These are phyloP conservation scores for Aviceda subcristata DNA, from an alignment of 2,113 vertebrate species.

Conservation along the genomic window DNA sequence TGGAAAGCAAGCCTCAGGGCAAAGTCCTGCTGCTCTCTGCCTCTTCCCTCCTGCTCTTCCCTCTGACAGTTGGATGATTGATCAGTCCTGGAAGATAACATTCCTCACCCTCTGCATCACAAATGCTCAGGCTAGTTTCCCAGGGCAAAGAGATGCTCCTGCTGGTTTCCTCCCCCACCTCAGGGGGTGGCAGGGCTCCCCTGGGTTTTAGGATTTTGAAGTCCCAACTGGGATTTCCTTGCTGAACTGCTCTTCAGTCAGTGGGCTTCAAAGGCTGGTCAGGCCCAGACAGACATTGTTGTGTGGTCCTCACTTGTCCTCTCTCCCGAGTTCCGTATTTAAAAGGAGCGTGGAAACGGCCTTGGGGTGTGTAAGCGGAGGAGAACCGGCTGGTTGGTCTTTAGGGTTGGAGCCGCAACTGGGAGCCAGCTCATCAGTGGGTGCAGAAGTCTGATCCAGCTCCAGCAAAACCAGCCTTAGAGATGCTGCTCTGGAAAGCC, in stretches of 20 bases:
- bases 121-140: not conserved
- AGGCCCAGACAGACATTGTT: not conserved
- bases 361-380: not conserved
- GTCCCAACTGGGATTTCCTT: not conserved
- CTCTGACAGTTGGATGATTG: slow-evolving; percentile 12
- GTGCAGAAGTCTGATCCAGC: not conserved
- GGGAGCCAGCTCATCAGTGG: not conserved
- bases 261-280: not conserved
- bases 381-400: not conserved
- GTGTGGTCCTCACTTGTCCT: not conserved
- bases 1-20: slow-evolving; percentile 25
- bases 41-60: slow-evolving; percentile 4
- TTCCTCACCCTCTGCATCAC: slow-evolving; percentile 29
- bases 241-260: not conserved
- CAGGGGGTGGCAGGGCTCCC: not conserved
- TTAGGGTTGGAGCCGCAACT: not conserved
- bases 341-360: not conserved
- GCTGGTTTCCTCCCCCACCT: not conserved
- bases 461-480: not conserved
- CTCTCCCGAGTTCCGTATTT: not conserved
- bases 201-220: not conserved
- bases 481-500: not conserved
- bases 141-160: not conserved
- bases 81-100: slow-evolving; percentile 46
- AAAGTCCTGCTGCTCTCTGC: not conserved